Conservation (phyloP, 2,797 vertebrate genomes). For the Schizopygopsis pylzovi region DNA sequence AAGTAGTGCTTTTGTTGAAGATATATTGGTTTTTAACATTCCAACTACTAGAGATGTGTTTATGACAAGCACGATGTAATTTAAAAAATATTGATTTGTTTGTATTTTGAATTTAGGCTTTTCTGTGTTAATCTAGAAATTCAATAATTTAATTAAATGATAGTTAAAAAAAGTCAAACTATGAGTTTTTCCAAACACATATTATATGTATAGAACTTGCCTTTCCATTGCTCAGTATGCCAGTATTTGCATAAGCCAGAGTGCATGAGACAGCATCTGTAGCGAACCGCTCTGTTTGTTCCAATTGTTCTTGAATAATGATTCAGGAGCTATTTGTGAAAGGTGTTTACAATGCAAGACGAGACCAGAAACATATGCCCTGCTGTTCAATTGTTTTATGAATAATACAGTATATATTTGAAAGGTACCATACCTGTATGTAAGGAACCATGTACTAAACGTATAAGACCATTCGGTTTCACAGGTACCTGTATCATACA, state of each 20-base stretch:
- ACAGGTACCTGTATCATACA: not conserved
- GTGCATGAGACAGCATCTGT: not conserved
- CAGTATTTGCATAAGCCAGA: not conserved
- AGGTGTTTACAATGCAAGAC: not conserved
- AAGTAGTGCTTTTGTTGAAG: not conserved
- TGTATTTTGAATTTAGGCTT: not conserved
- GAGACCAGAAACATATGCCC: not conserved
- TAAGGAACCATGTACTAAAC: not conserved
- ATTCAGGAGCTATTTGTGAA: not conserved
- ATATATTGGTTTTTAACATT: not conserved
- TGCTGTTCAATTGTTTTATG: not conserved
- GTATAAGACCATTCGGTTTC: not conserved
- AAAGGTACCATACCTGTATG: not conserved
- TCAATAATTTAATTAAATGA: not conserved
- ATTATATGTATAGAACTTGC: not conserved
- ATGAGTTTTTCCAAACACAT: no score
- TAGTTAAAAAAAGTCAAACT: no score
- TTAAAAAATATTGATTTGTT: not conserved
- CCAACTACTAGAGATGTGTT: not conserved
- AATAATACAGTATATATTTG: constrained; percentile 7
- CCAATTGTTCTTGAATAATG: not conserved
- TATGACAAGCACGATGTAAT: not conserved
- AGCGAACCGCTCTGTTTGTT: not conserved
- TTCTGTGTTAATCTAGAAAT: not conserved
- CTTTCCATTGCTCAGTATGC: not conserved